Conservation (phyloP, 2,888 invertebrate species). For the Theretra japonica region DNA sequence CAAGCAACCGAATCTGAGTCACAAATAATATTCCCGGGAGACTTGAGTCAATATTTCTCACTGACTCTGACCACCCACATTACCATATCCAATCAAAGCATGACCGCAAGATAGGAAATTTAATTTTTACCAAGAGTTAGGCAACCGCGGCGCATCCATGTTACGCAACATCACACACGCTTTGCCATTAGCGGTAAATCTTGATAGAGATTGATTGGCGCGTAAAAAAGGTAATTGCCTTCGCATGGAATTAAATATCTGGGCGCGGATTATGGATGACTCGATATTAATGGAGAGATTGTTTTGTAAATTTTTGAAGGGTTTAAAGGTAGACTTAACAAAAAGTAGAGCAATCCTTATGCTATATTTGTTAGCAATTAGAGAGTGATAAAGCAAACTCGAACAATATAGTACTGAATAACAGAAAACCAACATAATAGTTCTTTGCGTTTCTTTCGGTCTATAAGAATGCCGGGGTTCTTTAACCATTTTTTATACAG, state of each 20-base stretch:
- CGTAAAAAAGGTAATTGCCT: constrained; percentile 66
- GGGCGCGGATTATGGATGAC: background rate
- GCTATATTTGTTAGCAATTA: too few species aligned
- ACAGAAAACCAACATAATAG: too few species aligned
- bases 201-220: constrained; percentile 64
- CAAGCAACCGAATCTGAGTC: too few species aligned
- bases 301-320: background rate
- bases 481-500: too few species aligned
- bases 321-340: background rate
- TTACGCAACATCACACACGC: constrained; percentile 42
- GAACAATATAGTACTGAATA: too few species aligned
- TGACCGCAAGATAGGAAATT: background rate
- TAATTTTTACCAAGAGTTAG: constrained; percentile 20
- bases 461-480: background rate
- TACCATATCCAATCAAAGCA: background rate
- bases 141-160: constrained; percentile 31
- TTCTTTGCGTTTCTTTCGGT: background rate
- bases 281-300: constrained; percentile 1
- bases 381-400: too few species aligned
- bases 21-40: too few species aligned
- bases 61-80: too few species aligned
- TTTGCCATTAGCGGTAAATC: constrained; percentile 55
- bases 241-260: constrained; percentile 34
- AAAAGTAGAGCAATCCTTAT: background rate
- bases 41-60: too few species aligned